Evolutionary conservation across 1,140 invertebrate species (phyloP).

Genomic region (Drosophila pallidifrons): DNA sequence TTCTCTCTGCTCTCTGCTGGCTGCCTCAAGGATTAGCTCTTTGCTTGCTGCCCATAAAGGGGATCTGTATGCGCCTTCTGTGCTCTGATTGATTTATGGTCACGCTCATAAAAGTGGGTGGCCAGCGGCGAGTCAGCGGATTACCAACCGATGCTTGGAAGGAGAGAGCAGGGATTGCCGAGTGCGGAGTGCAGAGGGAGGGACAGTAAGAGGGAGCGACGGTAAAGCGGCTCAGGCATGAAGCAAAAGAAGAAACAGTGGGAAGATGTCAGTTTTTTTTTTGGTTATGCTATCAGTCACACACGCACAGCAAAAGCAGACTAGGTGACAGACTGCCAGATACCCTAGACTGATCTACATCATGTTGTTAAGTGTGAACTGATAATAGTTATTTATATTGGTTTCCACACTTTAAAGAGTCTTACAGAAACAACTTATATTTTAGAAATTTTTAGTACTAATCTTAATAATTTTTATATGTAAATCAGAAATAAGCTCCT

Average conservation of each 20-base stretch:
- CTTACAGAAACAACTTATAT: too few species aligned
- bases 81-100: slow-evolving; percentile 75
- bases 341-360: slow-evolving; percentile 14
- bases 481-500: too few species aligned
- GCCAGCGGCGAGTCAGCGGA: slow-evolving; percentile 26
- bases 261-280: slow-evolving; percentile 6
- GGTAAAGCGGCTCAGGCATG: not conserved
- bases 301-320: slow-evolving; percentile 24
- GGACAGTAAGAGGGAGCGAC: not conserved
- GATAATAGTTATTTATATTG: too few species aligned
- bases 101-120: slow-evolving; percentile 47
- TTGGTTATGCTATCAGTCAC: slow-evolving; percentile 45
- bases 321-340: not conserved
- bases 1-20: not conserved
- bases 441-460: too few species aligned
- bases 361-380: too few species aligned
- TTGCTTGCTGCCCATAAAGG: slow-evolving; percentile 52
- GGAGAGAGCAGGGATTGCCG: not conserved
- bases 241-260: not conserved
- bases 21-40: slow-evolving; percentile 42
- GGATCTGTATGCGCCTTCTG: slow-evolving; percentile 48
- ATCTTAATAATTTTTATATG: too few species aligned
- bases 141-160: slow-evolving; percentile 13
- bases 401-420: too few species aligned
- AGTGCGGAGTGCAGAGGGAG: not conserved